Percentiles rank a stretch among this genome's conserved stretches.
Evolutionary conservation across 2,113 vertebrate genomes (phyloP).

Genomic region (Cathartes aura): DNA sequence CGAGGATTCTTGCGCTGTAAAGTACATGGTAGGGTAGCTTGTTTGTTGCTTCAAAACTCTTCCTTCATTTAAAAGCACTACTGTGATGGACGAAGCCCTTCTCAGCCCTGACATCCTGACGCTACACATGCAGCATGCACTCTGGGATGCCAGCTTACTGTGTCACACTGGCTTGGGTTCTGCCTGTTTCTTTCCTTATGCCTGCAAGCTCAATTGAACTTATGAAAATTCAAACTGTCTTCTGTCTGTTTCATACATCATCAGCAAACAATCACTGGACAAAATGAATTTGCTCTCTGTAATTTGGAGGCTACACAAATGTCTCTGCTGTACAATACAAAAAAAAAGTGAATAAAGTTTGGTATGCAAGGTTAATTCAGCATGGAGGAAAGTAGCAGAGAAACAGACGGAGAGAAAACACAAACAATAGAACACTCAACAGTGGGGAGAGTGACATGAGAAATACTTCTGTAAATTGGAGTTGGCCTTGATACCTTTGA

Average conservation of each 20-base stretch:
- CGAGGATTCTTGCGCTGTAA: background rate
- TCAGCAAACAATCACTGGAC: slow-evolving; percentile 68
- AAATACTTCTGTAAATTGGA: slow-evolving; percentile 38
- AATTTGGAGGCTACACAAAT: slow-evolving; percentile 47
- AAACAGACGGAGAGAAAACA: background rate
- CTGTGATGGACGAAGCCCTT: slow-evolving; percentile 45
- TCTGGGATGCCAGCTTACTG: slow-evolving; percentile 20
- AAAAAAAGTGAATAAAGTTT: slow-evolving; percentile 16
- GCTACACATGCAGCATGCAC: background rate
- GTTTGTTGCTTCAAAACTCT: slow-evolving; percentile 54
- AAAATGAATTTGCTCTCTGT: slow-evolving; percentile 62
- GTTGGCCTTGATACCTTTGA: slow-evolving; percentile 38
- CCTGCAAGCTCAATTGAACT: slow-evolving; percentile 63
- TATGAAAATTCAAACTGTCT: slow-evolving; percentile 67
- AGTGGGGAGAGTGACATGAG: background rate
- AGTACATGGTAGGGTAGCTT: background rate
- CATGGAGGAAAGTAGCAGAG: slow-evolving; percentile 15
- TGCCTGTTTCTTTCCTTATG: slow-evolving; percentile 36
- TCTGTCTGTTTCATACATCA: slow-evolving; percentile 65
- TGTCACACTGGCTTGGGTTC: slow-evolving; percentile 57
- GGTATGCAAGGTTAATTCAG: slow-evolving; percentile 51
- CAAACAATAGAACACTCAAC: slow-evolving; percentile 15
- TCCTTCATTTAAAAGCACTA: slow-evolving; percentile 38
- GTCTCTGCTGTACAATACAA: slow-evolving; percentile 10
- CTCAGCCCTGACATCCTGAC: slow-evolving; percentile 57